phyloP scores from a whole-genome alignment of 2,113 vertebrate genomes.

The Gopherus evgoodei region DNA sequence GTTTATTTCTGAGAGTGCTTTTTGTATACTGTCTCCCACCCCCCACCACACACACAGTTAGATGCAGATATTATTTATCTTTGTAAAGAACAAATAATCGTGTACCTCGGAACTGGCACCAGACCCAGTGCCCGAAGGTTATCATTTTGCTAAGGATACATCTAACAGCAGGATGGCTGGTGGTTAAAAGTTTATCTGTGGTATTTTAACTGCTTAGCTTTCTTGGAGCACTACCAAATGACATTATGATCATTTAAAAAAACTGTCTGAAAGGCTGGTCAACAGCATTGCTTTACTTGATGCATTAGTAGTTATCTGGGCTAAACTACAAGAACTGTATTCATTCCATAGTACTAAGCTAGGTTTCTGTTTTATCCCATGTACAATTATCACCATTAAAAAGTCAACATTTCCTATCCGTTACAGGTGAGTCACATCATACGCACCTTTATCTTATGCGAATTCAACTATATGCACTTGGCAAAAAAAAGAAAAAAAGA shows the following conservation, averaged over 20 bases:
- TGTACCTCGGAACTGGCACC: background rate
- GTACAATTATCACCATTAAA: background rate
- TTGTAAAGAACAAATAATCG: background rate
- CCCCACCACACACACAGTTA: background rate
- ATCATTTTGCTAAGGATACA: background rate
- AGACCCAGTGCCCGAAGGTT: background rate
- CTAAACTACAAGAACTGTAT: background rate
- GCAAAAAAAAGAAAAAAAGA: too few relatives aligned
- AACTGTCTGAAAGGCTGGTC: background rate
- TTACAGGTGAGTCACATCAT: background rate
- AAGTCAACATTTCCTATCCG: background rate
- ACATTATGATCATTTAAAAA: background rate
- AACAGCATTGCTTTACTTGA: background rate
- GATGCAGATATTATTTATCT: background rate
- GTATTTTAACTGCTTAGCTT: slow-evolving; percentile 14
- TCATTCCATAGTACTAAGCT: background rate
- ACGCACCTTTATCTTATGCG: too few relatives aligned
- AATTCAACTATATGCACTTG: too few relatives aligned
- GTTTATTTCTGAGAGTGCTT: slow-evolving; percentile 1
- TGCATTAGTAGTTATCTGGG: background rate
- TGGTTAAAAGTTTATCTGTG: background rate
- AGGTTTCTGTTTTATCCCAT: background rate
- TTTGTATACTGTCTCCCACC: background rate
- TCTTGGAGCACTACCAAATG: background rate
- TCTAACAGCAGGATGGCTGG: background rate